These are phyloP conservation scores for Drosophila fulvimacula DNA, from an alignment of 2,888 invertebrate species.

Conservation along the genomic window DNA sequence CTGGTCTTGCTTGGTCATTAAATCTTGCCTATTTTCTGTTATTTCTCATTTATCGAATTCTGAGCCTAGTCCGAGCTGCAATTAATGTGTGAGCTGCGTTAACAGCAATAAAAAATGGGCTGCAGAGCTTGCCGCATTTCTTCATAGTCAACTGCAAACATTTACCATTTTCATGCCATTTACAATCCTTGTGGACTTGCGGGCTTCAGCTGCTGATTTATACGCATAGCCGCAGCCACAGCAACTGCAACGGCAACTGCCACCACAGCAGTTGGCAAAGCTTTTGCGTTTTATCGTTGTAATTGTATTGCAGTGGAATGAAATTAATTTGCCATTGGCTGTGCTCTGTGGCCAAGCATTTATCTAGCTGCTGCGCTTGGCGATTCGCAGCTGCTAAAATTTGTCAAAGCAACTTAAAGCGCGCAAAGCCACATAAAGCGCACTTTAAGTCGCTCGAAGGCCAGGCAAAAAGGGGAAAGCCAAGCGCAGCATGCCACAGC, in stretches of 20 bases:
- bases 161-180: conserved; percentile 22
- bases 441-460: conserved; percentile 45
- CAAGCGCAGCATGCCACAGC: conserved; percentile 23
- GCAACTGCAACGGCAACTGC: conserved; percentile 9
- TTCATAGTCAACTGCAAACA: conserved; percentile 31
- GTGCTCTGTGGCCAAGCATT: conserved; percentile 67
- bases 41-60: neutral
- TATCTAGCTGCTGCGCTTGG: conserved; percentile 65
- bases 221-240: conserved; percentile 27
- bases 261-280: conserved; percentile 19
- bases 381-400: conserved; percentile 57
- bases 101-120: neutral
- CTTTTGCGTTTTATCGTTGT: conserved; percentile 29
- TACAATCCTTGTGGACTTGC: conserved; percentile 27
- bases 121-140: conserved; percentile 2
- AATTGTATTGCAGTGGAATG: conserved; percentile 43
- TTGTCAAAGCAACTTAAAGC: conserved; percentile 57
- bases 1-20: neutral
- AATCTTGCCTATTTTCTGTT: neutral
- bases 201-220: conserved; percentile 62
- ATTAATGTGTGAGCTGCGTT: neutral
- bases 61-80: no score
- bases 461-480: neutral
- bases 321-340: conserved; percentile 73
- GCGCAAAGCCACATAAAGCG: conserved; percentile 40